Percentiles rank a stretch among this genome's conserved stretches.
Conservation (phyloP, 2,888 invertebrate genomes). For the Leptothorax acervorum region DNA sequence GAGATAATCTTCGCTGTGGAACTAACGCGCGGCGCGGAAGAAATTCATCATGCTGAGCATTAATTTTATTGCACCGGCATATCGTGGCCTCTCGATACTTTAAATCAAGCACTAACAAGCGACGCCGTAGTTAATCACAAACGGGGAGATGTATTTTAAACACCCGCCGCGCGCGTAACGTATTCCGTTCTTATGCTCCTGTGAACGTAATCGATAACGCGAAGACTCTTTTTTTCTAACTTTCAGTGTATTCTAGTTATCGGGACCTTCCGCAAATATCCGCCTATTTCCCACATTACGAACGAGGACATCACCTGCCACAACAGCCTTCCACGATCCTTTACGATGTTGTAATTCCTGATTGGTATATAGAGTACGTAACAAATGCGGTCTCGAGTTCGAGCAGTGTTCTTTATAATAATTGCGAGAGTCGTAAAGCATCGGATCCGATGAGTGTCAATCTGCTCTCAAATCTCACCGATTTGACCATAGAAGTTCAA, state of each 20-base stretch:
- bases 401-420: conserved; percentile 29
- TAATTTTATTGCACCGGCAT: background rate
- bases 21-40: background rate
- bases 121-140: conserved; percentile 3
- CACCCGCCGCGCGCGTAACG: background rate
- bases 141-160: conserved; percentile 25
- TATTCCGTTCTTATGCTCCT: background rate
- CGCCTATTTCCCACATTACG: background rate
- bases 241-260: conserved; percentile 12
- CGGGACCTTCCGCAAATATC: conserved; percentile 18
- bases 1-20: conserved; percentile 1
- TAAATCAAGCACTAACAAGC: background rate
- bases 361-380: background rate
- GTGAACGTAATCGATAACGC: conserved; percentile 22
- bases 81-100: background rate
- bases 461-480: conserved; percentile 24
- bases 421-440: conserved; percentile 30
- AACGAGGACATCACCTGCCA: conserved; percentile 40
- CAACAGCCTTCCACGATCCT: background rate
- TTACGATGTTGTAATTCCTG: conserved; percentile 1
- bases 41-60: background rate
- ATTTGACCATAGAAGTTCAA: background rate
- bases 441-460: conserved; percentile 29
- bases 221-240: conserved; percentile 8
- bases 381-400: background rate